Conservation (phyloP, 2,113 vertebrate species). For the Hippopotamus amphibius region DNA sequence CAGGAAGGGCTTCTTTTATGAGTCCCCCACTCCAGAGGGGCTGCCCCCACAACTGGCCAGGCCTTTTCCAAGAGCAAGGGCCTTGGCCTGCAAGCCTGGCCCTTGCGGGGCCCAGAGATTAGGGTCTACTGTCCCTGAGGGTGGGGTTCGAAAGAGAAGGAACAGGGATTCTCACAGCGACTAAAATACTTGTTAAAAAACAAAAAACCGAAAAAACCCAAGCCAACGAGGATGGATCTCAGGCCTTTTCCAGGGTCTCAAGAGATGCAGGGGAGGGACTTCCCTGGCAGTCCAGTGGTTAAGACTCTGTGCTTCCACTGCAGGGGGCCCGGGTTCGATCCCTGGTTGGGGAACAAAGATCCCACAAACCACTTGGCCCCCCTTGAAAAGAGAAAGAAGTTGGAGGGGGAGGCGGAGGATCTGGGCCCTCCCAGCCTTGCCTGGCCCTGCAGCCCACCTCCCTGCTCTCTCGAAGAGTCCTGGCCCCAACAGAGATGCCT, state of each 20-base stretch:
- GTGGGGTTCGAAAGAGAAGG: not conserved
- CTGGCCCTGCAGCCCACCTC: not conserved
- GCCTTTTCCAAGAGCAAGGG: not conserved
- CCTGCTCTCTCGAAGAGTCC: not conserved
- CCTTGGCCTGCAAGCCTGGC: accelerated
- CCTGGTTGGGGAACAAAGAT: too few species aligned
- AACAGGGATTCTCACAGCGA: not conserved
- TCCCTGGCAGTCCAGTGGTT: too few species aligned
- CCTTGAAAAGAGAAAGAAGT: too few species aligned
- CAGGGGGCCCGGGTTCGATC: too few species aligned
- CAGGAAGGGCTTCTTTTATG: not conserved
- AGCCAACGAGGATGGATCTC: accelerated
- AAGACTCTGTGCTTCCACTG: too few species aligned
- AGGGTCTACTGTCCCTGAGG: not conserved
- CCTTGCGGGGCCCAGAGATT: not conserved
- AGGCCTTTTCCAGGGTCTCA: not conserved
- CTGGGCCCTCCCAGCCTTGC: not conserved
- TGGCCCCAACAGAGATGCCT: not conserved
- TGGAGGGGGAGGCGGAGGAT: too few species aligned
- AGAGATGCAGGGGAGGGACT: not conserved
- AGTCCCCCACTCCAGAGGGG: not conserved
- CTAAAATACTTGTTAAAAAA: not conserved
- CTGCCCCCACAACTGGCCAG: accelerated
- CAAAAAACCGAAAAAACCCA: not conserved
- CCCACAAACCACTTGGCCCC: too few species aligned